Evolutionary conservation across 2,888 invertebrate genomes (phyloP), one percentile per base, ranked within the genome.

Genomic region (Ichneumoninae sp.): DNA sequence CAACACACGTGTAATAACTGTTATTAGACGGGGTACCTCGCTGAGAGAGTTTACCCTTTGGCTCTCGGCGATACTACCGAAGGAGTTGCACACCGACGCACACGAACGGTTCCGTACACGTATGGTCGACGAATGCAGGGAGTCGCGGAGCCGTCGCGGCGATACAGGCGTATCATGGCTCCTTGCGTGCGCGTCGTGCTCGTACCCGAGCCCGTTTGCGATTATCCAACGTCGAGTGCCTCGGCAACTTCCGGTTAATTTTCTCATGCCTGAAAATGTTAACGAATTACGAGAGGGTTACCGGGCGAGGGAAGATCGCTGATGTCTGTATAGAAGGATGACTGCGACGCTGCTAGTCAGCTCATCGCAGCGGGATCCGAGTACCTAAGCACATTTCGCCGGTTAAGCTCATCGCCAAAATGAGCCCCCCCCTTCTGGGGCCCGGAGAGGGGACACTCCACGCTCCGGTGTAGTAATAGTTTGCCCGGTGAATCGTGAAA

Each of bases 1-100:
- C 91, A 92, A 92, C 91, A 91, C 88, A 87, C 86, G 87, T 88
- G 88, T 91, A 92, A 92, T 92, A 92, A 92, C 91, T 86, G 91
- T 92, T 92, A 92, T 92, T 91, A 91, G 89, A 89, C 89, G 89
- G 33, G 88, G 87, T 79, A 86, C 80, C 80, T 68, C 77, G 84
- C 78, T 10, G 44, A 76, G 68, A 80, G 68, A 87, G 76, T 87
- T 87, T 80, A 87, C 87, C 87, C 87, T 86, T 83, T 82, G 84
- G 84, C 82, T 85, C 80, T 72, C 68, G 69, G 52, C 76, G 50
- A 84, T 84, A 69, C 79, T 68, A 69, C 78, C 65, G 57, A 71
- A 80, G 82, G 74, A 74, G 44, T 19, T 10, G 71, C 10, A 57
- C 62, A 83, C 62, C 10, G 30, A 52, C 36, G 26, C 60, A 72